Percentiles rank a stretch among this genome's conserved stretches.
These are phyloP conservation scores for Machimus rusticus DNA, from an alignment of 2,888 invertebrate species.

Conservation along the genomic window DNA sequence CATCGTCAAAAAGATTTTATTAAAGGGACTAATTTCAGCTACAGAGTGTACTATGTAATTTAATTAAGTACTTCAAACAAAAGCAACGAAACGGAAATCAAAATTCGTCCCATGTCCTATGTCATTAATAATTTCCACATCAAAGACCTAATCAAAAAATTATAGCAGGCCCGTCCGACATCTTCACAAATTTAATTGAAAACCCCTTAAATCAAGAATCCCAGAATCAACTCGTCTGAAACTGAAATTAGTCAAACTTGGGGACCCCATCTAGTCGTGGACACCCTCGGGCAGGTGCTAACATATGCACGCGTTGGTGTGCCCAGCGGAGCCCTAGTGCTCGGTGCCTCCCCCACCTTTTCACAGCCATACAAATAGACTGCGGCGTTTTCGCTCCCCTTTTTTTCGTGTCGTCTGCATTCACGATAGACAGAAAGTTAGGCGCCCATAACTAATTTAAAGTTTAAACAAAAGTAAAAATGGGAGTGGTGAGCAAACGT, in stretches of 20 bases:
- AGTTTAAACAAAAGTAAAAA: constrained; percentile 19
- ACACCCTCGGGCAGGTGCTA: not conserved
- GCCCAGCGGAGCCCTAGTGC: not conserved
- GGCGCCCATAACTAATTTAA: constrained; percentile 26
- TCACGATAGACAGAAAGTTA: not conserved
- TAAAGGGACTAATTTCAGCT: not conserved
- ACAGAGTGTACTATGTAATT: not conserved
- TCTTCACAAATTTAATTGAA: not conserved
- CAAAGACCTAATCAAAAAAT: not conserved
- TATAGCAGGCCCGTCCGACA: not conserved
- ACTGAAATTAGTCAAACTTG: not conserved
- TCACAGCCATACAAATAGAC: constrained; percentile 1
- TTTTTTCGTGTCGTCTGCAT: not conserved
- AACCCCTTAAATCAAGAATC: not conserved
- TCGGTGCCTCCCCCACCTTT: not conserved
- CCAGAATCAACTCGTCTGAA: not conserved
- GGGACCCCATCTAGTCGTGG: not conserved
- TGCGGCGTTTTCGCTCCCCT: not conserved
- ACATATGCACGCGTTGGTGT: not conserved
- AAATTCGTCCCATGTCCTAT: not conserved
- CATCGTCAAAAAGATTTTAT: not conserved
- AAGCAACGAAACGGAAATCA: not conserved
- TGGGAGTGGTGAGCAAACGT: not conserved
- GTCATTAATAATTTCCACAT: not conserved
- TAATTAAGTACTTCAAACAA: not conserved